These are phyloP conservation scores for Dasyornis broadbenti DNA, from an alignment of 2,113 vertebrate genomes.

Conservation along the genomic window DNA sequence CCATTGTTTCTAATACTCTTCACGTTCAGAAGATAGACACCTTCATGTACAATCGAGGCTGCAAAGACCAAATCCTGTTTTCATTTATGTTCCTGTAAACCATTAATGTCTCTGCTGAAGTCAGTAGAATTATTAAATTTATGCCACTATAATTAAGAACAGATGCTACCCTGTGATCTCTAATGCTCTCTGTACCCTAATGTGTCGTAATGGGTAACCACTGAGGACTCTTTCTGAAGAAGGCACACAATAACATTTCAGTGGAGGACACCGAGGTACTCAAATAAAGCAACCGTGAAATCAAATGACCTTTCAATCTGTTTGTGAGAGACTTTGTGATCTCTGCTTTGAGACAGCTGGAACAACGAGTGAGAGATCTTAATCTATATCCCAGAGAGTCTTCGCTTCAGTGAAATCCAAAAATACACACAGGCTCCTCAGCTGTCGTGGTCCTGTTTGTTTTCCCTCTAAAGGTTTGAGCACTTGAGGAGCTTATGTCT, in stretches of 20 bases:
- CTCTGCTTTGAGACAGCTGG: neutral
- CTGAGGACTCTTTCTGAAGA: neutral
- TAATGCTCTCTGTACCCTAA: neutral
- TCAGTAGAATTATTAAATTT: neutral
- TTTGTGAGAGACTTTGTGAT: neutral
- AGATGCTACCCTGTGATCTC: neutral
- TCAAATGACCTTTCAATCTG: constrained; percentile 30
- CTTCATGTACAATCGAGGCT: neutral
- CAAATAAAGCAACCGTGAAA: neutral
- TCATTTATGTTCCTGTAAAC: neutral
- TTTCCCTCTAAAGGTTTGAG: neutral
- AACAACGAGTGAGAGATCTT: neutral
- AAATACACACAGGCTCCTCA: constrained; percentile 10
- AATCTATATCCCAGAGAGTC: neutral
- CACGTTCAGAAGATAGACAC: neutral
- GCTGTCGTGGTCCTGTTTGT: neutral
- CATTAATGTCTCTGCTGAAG: neutral
- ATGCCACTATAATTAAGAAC: neutral
- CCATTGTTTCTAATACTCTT: neutral
- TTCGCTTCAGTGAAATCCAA: neutral
- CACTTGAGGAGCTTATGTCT: neutral
- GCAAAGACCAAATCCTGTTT: neutral
- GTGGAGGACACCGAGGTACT: neutral
- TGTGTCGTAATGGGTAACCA: neutral
- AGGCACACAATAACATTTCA: neutral